These are phyloP conservation scores for Sphenodon punctatus DNA, from an alignment of 2,797 vertebrate species.

Conservation along the genomic window DNA sequence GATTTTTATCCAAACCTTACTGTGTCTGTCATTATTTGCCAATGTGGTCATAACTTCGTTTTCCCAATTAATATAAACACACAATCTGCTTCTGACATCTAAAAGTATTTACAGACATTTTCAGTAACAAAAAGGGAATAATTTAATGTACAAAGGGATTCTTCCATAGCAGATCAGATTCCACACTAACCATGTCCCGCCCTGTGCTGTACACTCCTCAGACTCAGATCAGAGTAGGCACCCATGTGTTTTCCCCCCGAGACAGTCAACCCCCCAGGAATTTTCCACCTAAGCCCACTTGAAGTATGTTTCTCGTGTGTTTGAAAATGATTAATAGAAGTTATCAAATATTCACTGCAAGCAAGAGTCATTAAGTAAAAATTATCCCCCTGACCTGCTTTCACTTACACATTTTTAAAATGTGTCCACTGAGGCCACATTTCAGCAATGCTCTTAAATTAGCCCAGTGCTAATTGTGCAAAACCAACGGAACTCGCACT, in stretches of 20 bases:
- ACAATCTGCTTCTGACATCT: no score
- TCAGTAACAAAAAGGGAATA: no score
- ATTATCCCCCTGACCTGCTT: background rate
- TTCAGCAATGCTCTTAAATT: background rate
- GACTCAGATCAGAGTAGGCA: background rate
- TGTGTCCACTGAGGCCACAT: background rate
- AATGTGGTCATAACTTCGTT: no score
- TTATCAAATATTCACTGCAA: background rate
- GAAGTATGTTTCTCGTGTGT: background rate
- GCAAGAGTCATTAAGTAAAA: conserved; percentile 11
- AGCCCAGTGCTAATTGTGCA: background rate
- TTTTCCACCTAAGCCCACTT: background rate
- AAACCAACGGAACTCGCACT: accelerated
- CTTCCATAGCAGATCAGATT: no score
- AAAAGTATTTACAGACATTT: no score
- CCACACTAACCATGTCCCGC: no score
- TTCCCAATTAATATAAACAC: no score
- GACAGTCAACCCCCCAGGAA: background rate
- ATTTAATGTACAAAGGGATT: no score
- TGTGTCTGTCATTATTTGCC: no score
- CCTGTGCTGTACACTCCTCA: background rate
- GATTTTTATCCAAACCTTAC: no score
- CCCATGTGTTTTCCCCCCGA: background rate
- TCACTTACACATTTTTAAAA: background rate
- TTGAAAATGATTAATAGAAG: no score